phyloP scores from a whole-genome alignment of 2,888 invertebrate genomes.

The Hyposoter didymator region DNA sequence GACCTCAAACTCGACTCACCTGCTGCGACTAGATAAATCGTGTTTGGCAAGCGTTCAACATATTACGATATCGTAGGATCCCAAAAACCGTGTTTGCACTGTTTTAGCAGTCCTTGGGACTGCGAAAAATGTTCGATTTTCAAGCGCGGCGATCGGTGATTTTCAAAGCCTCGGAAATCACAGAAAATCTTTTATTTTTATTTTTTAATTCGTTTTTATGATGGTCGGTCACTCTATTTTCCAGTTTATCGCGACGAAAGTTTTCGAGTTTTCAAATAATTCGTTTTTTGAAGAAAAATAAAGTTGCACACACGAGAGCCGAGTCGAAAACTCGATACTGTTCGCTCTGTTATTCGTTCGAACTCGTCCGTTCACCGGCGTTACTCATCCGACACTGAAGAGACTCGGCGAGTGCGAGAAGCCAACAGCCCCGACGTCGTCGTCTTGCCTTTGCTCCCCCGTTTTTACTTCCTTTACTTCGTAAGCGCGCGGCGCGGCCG shows the following conservation, averaged over 20 bases:
- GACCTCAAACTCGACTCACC: background rate
- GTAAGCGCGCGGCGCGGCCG: background rate
- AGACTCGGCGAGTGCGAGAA: background rate
- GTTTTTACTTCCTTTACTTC: background rate
- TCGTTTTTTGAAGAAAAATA: background rate
- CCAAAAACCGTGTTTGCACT: background rate
- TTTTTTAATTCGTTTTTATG: background rate
- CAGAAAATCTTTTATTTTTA: background rate
- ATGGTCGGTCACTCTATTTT: background rate
- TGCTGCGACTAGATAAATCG: constrained; percentile 8
- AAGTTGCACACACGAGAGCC: background rate
- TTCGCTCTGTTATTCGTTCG: background rate
- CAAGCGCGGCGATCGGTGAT: background rate
- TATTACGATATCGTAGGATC: constrained; percentile 5
- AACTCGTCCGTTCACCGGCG: constrained; percentile 61
- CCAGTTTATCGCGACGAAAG: background rate
- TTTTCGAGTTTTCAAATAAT: background rate
- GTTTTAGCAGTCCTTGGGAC: background rate
- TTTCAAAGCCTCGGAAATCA: background rate
- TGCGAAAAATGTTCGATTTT: background rate
- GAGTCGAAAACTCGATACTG: background rate
- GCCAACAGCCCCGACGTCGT: background rate
- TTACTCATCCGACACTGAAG: constrained; percentile 67
- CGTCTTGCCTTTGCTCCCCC: background rate
- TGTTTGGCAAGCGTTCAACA: background rate